These are phyloP conservation scores for Pandemis corylana DNA, from an alignment of 2,888 invertebrate genomes.

Conservation along the genomic window DNA sequence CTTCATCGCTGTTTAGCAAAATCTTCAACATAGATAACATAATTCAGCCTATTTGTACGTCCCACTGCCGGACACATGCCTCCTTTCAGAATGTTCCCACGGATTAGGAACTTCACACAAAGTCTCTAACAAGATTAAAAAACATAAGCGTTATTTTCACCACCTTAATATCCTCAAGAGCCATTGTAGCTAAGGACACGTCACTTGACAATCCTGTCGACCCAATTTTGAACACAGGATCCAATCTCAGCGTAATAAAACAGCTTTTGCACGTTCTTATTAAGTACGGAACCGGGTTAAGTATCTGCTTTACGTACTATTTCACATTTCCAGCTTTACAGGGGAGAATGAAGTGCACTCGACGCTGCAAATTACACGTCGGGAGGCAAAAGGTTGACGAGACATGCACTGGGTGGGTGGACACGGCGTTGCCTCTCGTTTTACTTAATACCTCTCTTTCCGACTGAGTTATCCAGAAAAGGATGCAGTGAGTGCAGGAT, in stretches of 20 bases:
- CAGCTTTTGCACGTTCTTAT: constrained; percentile 7
- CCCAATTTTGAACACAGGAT: not conserved
- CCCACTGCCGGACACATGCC: too few relatives aligned
- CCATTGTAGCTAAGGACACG: not conserved
- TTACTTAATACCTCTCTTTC: not conserved
- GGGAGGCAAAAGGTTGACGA: constrained; percentile 12
- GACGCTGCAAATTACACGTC: constrained; percentile 35
- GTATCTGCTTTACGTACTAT: constrained; percentile 55
- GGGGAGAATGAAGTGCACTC: constrained; percentile 42
- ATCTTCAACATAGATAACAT: too few relatives aligned
- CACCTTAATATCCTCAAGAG: not conserved
- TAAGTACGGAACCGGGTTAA: constrained; percentile 50
- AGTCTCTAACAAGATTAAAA: not conserved
- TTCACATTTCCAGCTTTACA: constrained; percentile 49
- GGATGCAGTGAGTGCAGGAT: not conserved
- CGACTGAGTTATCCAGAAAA: not conserved
- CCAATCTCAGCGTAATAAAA: not conserved
- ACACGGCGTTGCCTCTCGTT: not conserved
- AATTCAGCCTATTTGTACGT: too few relatives aligned
- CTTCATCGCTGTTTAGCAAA: too few relatives aligned
- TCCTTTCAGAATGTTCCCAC: too few relatives aligned
- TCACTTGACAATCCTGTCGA: not conserved
- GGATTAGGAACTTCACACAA: not conserved
- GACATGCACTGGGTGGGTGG: not conserved
- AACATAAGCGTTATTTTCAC: not conserved